phyloP scores from a whole-genome alignment of 2,888 invertebrate genomes.

The Cataglyphis rosenhaueri region DNA sequence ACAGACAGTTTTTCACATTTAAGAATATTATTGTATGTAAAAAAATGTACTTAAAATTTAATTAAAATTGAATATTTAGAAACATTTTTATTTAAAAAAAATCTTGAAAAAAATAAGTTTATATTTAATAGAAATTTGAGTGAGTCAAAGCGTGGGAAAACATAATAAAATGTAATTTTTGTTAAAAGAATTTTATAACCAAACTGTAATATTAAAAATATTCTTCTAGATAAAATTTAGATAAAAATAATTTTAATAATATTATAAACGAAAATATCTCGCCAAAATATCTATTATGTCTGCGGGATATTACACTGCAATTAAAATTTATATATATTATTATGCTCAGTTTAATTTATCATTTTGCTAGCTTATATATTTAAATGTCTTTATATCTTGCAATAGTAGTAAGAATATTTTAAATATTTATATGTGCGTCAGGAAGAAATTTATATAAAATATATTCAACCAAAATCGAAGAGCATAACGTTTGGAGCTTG shows the following conservation, averaged over 20 bases:
- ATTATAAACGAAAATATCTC: not conserved
- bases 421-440: not conserved
- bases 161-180: not conserved
- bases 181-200: not conserved
- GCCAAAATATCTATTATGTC: not conserved
- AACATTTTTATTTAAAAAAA: not conserved
- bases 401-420: not conserved
- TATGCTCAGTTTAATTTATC: not conserved
- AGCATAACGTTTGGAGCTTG: not conserved
- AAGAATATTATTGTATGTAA: not conserved
- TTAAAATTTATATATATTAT: not conserved
- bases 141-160: not conserved
- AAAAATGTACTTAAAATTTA: not conserved
- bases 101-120: not conserved
- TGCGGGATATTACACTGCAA: not conserved
- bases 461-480: constrained; percentile 10
- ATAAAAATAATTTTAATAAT: not conserved
- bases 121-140: not conserved
- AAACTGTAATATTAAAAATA: not conserved
- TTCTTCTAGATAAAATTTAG: constrained; percentile 2
- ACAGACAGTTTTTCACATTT: not conserved
- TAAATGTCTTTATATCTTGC: not conserved
- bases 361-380: not conserved
- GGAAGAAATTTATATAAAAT: not conserved
- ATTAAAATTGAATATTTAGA: not conserved